A percentile compares a stretch with the other conserved stretches of the same genome.
These are phyloP conservation scores for Noctua fimbriata DNA, from an alignment of 2,888 invertebrate species.

Conservation along the genomic window DNA sequence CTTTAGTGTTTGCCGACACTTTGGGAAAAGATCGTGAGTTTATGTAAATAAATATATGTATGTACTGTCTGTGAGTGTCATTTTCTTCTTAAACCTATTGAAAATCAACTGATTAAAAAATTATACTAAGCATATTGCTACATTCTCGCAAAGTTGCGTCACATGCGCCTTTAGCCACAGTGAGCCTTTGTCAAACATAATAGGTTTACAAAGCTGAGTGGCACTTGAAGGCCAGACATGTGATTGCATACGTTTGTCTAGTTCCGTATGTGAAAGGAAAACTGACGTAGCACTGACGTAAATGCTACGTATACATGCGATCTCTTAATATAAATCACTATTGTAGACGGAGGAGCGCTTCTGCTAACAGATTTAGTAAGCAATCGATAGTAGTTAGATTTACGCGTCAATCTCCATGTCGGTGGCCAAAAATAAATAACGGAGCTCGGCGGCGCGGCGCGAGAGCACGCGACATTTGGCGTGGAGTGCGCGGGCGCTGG, in stretches of 20 bases:
- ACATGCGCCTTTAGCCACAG: slow-evolving; percentile 26
- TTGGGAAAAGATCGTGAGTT: background rate
- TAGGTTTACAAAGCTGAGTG: slow-evolving; percentile 57
- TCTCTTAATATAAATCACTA: slow-evolving; percentile 60
- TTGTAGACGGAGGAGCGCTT: slow-evolving; percentile 53
- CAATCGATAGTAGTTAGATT: slow-evolving; percentile 65
- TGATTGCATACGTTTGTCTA: slow-evolving; percentile 47
- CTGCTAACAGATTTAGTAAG: slow-evolving; percentile 65
- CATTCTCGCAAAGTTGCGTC: slow-evolving; percentile 29
- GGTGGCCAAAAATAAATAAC: slow-evolving; percentile 75
- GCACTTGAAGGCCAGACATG: slow-evolving; percentile 56
- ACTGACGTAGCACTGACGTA: slow-evolving; percentile 61
- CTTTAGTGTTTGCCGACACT: background rate
- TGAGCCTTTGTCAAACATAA: slow-evolving; percentile 57
- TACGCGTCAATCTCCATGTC: slow-evolving; percentile 65
- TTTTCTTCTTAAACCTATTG: slow-evolving; percentile 9
- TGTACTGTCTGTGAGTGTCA: background rate
- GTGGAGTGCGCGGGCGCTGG: slow-evolving; percentile 71
- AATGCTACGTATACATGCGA: slow-evolving; percentile 55
- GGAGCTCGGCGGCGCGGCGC: slow-evolving; percentile 67
- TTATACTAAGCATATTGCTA: slow-evolving; percentile 1
- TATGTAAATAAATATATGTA: background rate
- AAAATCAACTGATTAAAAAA: slow-evolving; percentile 14
- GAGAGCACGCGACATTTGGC: slow-evolving; percentile 80
- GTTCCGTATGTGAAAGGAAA: slow-evolving; percentile 47